A percentile compares a stretch with the other conserved stretches of the same genome.
These are phyloP conservation scores for Salpingus planirostris DNA, from an alignment of 2,888 invertebrate genomes.

Conservation along the genomic window DNA sequence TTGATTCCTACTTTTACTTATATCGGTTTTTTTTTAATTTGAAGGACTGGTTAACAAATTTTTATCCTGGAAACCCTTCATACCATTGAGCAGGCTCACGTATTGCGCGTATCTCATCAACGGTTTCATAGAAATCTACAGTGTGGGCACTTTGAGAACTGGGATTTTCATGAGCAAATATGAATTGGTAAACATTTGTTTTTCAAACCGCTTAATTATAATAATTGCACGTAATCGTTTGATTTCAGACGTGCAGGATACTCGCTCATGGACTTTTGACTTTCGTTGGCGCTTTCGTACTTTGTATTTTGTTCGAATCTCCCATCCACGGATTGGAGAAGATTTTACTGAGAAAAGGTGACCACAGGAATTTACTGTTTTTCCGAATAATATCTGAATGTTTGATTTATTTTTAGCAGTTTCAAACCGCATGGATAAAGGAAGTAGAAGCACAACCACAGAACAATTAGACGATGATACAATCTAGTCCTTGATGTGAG, in stretches of 20 bases:
- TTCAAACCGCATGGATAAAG: too few relatives aligned
- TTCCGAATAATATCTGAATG: too few relatives aligned
- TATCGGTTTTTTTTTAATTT: too few relatives aligned
- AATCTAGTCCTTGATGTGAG: too few relatives aligned
- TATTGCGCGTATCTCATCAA: slow-evolving; percentile 67
- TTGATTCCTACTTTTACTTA: too few relatives aligned
- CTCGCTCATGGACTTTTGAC: slow-evolving; percentile 44
- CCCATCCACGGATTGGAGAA: slow-evolving; percentile 64
- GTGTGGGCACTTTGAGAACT: slow-evolving; percentile 51
- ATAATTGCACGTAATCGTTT: neutral
- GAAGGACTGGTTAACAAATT: slow-evolving; percentile 49
- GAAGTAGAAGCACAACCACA: too few relatives aligned
- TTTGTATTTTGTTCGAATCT: slow-evolving; percentile 62
- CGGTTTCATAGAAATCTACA: slow-evolving; percentile 59
- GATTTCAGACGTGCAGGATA: neutral
- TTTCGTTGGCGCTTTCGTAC: slow-evolving; percentile 51
- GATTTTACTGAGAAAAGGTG: slow-evolving; percentile 30
- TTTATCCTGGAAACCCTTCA: slow-evolving; percentile 52
- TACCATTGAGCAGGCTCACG: slow-evolving; percentile 59
- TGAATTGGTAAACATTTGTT: slow-evolving; percentile 45
- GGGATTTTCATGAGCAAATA: slow-evolving; percentile 53
- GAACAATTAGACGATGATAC: too few relatives aligned
- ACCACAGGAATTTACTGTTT: too few relatives aligned
- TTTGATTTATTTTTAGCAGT: too few relatives aligned
- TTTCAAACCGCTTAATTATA: too few relatives aligned